A percentile compares a stretch with the other conserved stretches of the same genome.
These are phyloP conservation scores for Bombylius discolor DNA, from an alignment of 2,888 invertebrate genomes.

Conservation along the genomic window DNA sequence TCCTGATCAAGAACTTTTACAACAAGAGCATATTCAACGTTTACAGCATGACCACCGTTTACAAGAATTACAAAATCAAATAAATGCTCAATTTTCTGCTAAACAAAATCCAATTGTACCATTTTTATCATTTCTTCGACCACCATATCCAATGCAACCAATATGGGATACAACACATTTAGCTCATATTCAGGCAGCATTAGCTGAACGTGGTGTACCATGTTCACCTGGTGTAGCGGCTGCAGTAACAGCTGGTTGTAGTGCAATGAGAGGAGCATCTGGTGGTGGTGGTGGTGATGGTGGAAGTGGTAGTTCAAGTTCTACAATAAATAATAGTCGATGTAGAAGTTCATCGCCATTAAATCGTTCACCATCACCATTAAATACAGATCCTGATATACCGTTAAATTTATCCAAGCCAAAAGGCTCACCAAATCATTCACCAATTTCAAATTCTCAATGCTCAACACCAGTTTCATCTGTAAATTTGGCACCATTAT, in stretches of 20 bases:
- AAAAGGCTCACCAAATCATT: conserved; percentile 47
- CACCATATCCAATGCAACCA: conserved; percentile 29
- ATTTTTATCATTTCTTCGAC: conserved; percentile 29
- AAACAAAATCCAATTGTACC: conserved; percentile 18
- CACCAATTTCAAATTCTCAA: conserved; percentile 38
- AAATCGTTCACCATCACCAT: conserved; percentile 29
- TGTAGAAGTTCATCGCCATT: conserved; percentile 21
- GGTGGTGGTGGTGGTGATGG: not conserved
- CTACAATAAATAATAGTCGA: conserved; percentile 9
- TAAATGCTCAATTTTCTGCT: conserved; percentile 25
- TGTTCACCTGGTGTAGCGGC: conserved; percentile 21
- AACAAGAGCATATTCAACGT: conserved; percentile 27
- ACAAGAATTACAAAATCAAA: conserved; percentile 30
- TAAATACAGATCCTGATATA: conserved; percentile 56
- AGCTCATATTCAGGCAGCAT: conserved; percentile 46
- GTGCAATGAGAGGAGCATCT: not conserved
- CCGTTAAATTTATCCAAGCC: conserved; percentile 85
- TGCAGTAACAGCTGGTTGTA: not conserved
- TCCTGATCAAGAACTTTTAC: conserved; percentile 18
- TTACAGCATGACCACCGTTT: conserved; percentile 27
- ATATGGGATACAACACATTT: conserved; percentile 50
- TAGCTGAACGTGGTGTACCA: conserved; percentile 20
- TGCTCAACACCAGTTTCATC: conserved; percentile 25
- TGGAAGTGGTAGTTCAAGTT: conserved; percentile 19
- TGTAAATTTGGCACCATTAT: conserved; percentile 11